Percentiles rank a stretch among this genome's conserved stretches.
Evolutionary conservation across 2,797 vertebrate species (phyloP).

Genomic region (Coregonus sp.): DNA sequence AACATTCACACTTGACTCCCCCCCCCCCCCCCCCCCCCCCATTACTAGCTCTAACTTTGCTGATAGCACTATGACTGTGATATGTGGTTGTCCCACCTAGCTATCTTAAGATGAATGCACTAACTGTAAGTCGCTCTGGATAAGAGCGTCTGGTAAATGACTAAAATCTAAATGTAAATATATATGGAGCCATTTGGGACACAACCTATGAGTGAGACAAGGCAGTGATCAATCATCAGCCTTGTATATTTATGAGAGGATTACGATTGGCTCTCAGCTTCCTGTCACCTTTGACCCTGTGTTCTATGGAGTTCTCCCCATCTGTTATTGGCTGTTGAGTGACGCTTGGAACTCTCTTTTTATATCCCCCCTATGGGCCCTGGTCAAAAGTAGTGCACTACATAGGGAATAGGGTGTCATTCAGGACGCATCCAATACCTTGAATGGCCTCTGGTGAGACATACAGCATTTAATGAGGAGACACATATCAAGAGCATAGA

Average conservation of each 20-base stretch:
- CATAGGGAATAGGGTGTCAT: background rate
- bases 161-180: no score
- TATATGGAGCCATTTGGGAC: background rate
- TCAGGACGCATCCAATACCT: background rate
- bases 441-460: background rate
- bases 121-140: no score
- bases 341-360: constrained; percentile 33
- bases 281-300: constrained; percentile 53
- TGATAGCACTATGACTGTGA: no score
- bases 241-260: constrained; percentile 58
- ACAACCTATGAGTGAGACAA: background rate
- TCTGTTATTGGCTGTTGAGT: constrained; percentile 49
- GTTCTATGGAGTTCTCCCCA: constrained; percentile 30
- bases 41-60: no score
- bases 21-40: no score
- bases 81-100: no score
- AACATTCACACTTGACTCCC: no score
- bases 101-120: no score
- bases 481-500: background rate
- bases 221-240: constrained; percentile 39
- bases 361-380: constrained; percentile 16
- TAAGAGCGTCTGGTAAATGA: no score
- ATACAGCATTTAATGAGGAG: background rate
- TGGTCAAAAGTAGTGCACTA: background rate
- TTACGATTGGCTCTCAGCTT: constrained; percentile 44